Evolutionary conservation across 2,888 invertebrate species (phyloP), one percentile per base, ranked within the genome.

Genomic region (Drosophila borborema): DNA sequence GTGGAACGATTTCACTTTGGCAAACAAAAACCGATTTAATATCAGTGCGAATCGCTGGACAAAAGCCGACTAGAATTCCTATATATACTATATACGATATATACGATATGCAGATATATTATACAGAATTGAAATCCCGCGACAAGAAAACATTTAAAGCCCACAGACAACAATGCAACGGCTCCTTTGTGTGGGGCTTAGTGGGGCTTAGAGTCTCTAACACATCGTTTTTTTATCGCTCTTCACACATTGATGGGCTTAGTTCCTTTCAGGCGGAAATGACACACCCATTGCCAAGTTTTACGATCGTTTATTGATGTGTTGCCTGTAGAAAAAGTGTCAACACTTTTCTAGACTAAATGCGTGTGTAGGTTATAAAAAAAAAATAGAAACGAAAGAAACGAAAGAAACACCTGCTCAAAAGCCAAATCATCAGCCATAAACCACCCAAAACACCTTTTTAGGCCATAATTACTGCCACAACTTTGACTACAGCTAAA

Each of bases 231-330:
- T 81, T 81, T 81, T 77, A 78, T 66, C 46, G 48, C 46, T 58
- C 68, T 64, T 77, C 64, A 34, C 61, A 72, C 36, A 49, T 63
- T 51, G 58, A 59, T 56, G 49, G 43, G 48, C 23, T 60, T 36
- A 63, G 68, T 66, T 74, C 79, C 64, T 79, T 74, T 73, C 43
- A 62, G 69, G 61, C 90, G 83, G 90, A 90, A 90, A 88, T 69
- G 86, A 63, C 86, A 71, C 80, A 80, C 80, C 90, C 64, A 60
- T 67, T 72, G 64, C 45, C 68, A 69, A 58, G 49, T 72, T 90
- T 74, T 28, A 85, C 68, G 90, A 89, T 59, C 80, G 41, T 62
- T 90, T 90, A 84, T 84, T 82, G 90, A 87, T 73, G 81, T 74
- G 68, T 53, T 55, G 64, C 40, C 62, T 53, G 67, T 18, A 62